phyloP scores from a whole-genome alignment of 2,113 vertebrate genomes.

The Paramisgurnus dabryanus region DNA sequence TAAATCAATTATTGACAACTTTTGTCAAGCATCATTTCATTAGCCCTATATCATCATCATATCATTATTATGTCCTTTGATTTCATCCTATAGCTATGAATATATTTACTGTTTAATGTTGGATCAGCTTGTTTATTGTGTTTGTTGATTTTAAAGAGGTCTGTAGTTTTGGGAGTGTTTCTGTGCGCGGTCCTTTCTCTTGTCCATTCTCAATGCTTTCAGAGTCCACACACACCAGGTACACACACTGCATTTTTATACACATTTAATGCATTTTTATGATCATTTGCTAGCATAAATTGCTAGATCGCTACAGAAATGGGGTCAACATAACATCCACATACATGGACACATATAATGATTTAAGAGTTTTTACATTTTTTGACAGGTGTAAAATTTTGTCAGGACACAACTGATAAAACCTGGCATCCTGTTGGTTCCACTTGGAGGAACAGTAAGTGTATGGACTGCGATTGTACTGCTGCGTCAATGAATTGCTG shows the following conservation, averaged over 20 bases:
- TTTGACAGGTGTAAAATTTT: neutral
- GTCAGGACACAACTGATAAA: neutral
- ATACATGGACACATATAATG: no score
- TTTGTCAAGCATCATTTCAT: no score
- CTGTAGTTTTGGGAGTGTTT: slow-evolving; percentile 8
- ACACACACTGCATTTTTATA: neutral
- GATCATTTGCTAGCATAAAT: no score
- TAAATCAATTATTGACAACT: no score
- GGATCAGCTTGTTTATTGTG: neutral
- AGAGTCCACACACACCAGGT: neutral
- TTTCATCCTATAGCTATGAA: no score
- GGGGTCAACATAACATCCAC: neutral
- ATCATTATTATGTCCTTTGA: no score
- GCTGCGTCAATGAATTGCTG: neutral
- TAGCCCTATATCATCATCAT: no score
- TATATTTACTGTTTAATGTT: no score
- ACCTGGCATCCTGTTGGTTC: slow-evolving; percentile 32
- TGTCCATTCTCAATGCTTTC: neutral
- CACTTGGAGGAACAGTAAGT: slow-evolving; percentile 38
- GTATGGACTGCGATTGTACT: slow-evolving; percentile 6
- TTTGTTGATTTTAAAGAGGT: slow-evolving; percentile 19
- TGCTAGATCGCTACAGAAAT: neutral
- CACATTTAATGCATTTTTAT: neutral
- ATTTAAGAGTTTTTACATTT: neutral
- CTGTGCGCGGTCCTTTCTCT: slow-evolving; percentile 9